A percentile compares a stretch with the other conserved stretches of the same genome.
These are phyloP conservation scores for Battus philenor DNA, from an alignment of 1,140 invertebrate species.

Conservation along the genomic window DNA sequence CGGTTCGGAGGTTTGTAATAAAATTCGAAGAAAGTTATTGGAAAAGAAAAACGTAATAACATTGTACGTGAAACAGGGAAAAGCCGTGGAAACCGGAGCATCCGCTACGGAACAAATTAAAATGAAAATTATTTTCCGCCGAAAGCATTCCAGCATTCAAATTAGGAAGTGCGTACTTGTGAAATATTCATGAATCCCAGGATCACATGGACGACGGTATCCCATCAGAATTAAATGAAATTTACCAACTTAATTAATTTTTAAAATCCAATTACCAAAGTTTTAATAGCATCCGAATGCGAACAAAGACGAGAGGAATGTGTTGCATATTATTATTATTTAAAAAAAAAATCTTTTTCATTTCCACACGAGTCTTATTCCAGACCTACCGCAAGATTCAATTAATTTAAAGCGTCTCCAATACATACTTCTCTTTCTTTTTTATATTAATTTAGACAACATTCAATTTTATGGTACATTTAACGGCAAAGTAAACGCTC, in stretches of 20 bases:
- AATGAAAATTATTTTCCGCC: constrained; percentile 14
- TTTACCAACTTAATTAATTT: constrained; percentile 24
- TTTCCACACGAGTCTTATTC: no score
- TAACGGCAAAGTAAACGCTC: no score
- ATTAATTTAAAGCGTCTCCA: no score
- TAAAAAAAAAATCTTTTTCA: no score
- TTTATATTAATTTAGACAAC: no score
- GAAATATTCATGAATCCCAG: constrained; percentile 18
- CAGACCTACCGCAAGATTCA: no score
- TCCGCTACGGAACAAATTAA: constrained; percentile 3
- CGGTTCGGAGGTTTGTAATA: neutral
- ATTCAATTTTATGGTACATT: no score
- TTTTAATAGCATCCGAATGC: constrained; percentile 21
- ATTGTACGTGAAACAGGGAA: neutral
- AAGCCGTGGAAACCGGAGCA: neutral
- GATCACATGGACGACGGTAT: constrained; percentile 9
- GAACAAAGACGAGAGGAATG: constrained; percentile 11
- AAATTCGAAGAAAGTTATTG: neutral
- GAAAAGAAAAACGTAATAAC: neutral
- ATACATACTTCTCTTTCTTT: no score
- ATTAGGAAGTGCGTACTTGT: constrained; percentile 6
- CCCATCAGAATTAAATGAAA: neutral
- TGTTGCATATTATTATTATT: constrained; percentile 7
- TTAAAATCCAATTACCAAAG: constrained; percentile 31
- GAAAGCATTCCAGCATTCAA: constrained; percentile 2